Conservation (phyloP, 1,140 invertebrate genomes). For the Lordiphosa stackelbergi region DNA sequence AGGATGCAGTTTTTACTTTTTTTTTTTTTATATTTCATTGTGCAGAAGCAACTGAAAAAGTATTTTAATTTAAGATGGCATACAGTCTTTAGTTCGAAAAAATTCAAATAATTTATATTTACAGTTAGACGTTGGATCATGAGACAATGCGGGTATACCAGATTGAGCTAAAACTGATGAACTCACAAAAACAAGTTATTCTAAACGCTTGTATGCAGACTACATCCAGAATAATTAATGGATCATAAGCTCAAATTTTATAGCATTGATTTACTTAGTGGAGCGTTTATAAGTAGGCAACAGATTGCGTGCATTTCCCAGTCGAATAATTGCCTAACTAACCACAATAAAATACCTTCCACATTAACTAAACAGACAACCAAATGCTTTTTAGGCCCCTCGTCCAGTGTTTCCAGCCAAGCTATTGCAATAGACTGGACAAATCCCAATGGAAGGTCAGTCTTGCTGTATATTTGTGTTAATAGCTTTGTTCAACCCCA, state of each 20-base stretch:
- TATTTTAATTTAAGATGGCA: too few relatives aligned
- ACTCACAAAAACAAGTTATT: too few relatives aligned
- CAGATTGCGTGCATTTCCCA: slow-evolving; percentile 18
- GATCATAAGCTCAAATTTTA: background rate
- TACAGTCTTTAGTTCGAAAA: too few relatives aligned
- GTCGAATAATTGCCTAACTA: slow-evolving; percentile 15
- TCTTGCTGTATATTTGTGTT: too few relatives aligned
- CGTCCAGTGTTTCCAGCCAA: too few relatives aligned
- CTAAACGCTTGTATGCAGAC: too few relatives aligned
- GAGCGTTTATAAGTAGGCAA: slow-evolving; percentile 56
- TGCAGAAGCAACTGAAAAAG: slow-evolving; percentile 42
- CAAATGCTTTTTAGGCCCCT: background rate
- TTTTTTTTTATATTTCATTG: background rate
- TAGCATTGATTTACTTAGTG: background rate
- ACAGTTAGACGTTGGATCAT: too few relatives aligned
- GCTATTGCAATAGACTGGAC: slow-evolving; percentile 9
- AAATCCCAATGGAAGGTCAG: background rate
- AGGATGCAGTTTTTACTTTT: background rate
- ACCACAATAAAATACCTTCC: slow-evolving; percentile 27
- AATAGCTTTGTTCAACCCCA: slow-evolving; percentile 15
- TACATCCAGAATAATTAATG: too few relatives aligned
- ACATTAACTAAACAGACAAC: slow-evolving; percentile 56
- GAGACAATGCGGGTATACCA: too few relatives aligned
- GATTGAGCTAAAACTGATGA: too few relatives aligned
- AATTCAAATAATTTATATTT: too few relatives aligned